A percentile compares a stretch with the other conserved stretches of the same genome.
phyloP scores from a whole-genome alignment of 53 echinoderm and acorn worm species.

The Paracentrotus lividus region DNA sequence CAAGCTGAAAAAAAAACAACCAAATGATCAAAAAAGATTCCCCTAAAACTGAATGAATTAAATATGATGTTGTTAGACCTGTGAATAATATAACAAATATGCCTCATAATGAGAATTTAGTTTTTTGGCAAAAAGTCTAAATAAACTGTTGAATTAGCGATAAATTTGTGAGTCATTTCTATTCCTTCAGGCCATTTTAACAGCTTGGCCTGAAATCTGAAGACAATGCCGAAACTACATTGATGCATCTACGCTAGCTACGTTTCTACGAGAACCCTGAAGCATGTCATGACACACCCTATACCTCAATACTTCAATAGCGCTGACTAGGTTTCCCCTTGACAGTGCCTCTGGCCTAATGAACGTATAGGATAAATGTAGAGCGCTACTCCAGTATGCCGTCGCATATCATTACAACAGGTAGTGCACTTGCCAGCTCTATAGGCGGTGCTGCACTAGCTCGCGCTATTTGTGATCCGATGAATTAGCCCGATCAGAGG shows the following conservation, averaged over 20 bases:
- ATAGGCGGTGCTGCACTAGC: no score
- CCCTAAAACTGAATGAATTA: no score
- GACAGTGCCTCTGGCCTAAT: slow-evolving; percentile 40
- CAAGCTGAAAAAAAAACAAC: no score
- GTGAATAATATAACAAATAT: neutral
- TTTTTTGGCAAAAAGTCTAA: neutral
- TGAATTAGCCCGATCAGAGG: no score
- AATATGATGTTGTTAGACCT: neutral
- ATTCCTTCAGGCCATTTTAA: neutral
- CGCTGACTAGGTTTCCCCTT: neutral
- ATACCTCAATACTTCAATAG: neutral
- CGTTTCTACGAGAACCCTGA: neutral
- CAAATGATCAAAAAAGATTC: no score
- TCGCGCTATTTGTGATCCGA: no score
- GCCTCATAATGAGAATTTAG: neutral
- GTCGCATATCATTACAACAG: slow-evolving; percentile 52
- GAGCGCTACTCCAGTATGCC: slow-evolving; percentile 23
- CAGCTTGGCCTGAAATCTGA: slow-evolving; percentile 17
- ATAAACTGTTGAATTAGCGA: neutral
- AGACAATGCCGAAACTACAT: slow-evolving; percentile 4
- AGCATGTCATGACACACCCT: slow-evolving; percentile 11
- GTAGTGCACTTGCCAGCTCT: slow-evolving; percentile 7
- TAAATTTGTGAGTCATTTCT: slow-evolving; percentile 30
- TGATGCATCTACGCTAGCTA: no score
- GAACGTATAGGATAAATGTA: slow-evolving; percentile 25